phyloP scores from a whole-genome alignment of 1,140 invertebrate species.

The Parapsyche elsis region DNA sequence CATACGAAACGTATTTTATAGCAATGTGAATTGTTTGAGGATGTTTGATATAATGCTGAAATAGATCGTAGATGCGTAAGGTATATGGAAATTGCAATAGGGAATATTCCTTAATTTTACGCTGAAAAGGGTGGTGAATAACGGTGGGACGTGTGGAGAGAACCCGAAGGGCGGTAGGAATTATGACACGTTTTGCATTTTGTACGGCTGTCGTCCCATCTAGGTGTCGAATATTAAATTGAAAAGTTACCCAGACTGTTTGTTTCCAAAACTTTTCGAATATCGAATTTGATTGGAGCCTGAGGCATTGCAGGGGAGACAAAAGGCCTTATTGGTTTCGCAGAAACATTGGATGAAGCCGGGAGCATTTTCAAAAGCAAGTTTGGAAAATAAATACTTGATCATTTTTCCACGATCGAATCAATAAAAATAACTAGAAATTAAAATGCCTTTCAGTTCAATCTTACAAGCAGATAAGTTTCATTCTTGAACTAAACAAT shows the following conservation, averaged over 20 bases:
- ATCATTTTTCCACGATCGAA: no score
- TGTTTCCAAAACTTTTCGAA: slow-evolving; percentile 42
- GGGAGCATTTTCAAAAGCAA: no score
- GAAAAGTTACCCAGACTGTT: slow-evolving; percentile 46
- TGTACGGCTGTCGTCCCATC: slow-evolving; percentile 37
- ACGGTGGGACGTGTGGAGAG: slow-evolving; percentile 31
- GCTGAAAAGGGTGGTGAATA: neutral
- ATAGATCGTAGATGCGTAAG: no score
- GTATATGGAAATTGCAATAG: slow-evolving; percentile 41
- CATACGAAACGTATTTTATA: no score
- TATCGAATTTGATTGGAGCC: slow-evolving; percentile 39
- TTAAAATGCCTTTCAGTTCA: no score
- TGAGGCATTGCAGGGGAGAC: neutral
- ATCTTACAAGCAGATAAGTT: no score
- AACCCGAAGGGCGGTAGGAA: slow-evolving; percentile 24
- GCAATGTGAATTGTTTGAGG: no score
- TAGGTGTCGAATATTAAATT: slow-evolving; percentile 48
- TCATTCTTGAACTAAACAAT: no score
- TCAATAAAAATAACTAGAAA: no score
- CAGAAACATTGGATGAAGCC: neutral
- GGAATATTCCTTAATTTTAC: slow-evolving; percentile 51
- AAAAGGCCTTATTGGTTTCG: slow-evolving; percentile 16
- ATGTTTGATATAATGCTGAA: no score
- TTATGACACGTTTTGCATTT: slow-evolving; percentile 51
- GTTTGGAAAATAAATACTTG: no score